Base-by-base conservation (phyloP, 64 coral and sea anemone genomes). In the Exaiptasia diaphana region DNA sequence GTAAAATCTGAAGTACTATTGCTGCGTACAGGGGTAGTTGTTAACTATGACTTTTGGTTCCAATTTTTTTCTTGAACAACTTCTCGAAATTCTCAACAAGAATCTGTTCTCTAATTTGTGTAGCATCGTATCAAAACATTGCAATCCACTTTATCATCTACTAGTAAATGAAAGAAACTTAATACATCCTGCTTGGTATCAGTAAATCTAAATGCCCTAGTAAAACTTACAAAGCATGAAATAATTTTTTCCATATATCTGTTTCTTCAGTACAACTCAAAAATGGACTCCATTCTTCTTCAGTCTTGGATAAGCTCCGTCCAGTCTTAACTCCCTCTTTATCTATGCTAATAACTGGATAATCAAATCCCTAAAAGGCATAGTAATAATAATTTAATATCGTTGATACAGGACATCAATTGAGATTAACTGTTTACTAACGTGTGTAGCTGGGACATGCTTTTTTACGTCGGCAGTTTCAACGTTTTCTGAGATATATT, bases 401-500 rank as follows among this genome's bases (percentile, higher is more conserved):
- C 2, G 15, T 0, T 38, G 23, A 1, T 71, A 43, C 15, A 23
- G 41, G 10, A 71, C 2, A 0, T 67, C 41, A 71, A 71, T 12
- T 22, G 15, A 4, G 5, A 68, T 5, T 68, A 37, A 39, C 28
- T 15, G 37, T 17, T 5, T 4, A 9, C 26, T 73, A 38, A 73
- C 38, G 15, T 45, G 38, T 37, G 69, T 42, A 9, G 39, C 38
- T 45, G 69, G 38, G 39, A 73, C 69, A 26, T 73, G 69, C 25
- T 73, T 49, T 73, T 42, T 73, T 12, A 45, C 30, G 45, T 73
- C 69, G 13, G 69, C 69, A 23, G 18, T 43, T 21, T 73, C 40
- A 48, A 52, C 83, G 61, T 62, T 64, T 48, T 94, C 91, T 56
- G 85, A 82, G 4, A 85, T 78, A 26, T 81, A 83, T 14, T 69